Evolutionary conservation across 2,113 vertebrate genomes (phyloP), one percentile per base, ranked within the genome.

Genomic region (Urocynchramus pylzowi): DNA sequence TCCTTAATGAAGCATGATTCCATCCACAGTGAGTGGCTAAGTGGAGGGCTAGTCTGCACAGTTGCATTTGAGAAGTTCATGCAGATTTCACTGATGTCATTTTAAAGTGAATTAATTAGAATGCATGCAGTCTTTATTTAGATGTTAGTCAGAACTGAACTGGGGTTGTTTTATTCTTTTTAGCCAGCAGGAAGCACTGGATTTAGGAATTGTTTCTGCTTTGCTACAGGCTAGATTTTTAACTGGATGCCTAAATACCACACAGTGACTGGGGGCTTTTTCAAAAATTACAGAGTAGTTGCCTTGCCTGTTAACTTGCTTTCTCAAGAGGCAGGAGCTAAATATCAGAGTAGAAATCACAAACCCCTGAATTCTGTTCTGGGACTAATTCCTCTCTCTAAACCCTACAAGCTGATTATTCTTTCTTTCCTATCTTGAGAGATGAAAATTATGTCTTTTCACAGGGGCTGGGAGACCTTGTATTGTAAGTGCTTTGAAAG

Each of bases 301-400:
- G 41, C 56, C 47, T 93, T 11, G 18, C 80, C 60, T 81, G 60
- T 73, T 84, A 64, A 65, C 75, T 83, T 3, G 37, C 47, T 92
- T 89, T 74, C 93, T 95, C 61, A 0, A 81, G 86, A 79, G 93
- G 49, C 77, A 70, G 1, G 4, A 93, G 21, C 76, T 92, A 95
- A 94, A 96, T 92, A 94, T 86, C 92, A 90, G 68, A 84, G 52
- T 87, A 54, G 64, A 88, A 95, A 90, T 93, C 77, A 54, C 84
- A 86, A 84, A 67, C 5, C 30, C 49, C 57, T 73, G 61, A 79
- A 50, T 94, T 93, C 49, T 75, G 65, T 84, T 92, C 69, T 84
- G 90, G 53, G 83, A 81, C 33, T 87, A 44, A 76, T 64, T 94
- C 65, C 10, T 41, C 27, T 70, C 28, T 88, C 50, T 92, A 67